These are phyloP conservation scores for Ptilonorhynchus violaceus DNA, from an alignment of 2,113 vertebrate genomes.

Conservation along the genomic window DNA sequence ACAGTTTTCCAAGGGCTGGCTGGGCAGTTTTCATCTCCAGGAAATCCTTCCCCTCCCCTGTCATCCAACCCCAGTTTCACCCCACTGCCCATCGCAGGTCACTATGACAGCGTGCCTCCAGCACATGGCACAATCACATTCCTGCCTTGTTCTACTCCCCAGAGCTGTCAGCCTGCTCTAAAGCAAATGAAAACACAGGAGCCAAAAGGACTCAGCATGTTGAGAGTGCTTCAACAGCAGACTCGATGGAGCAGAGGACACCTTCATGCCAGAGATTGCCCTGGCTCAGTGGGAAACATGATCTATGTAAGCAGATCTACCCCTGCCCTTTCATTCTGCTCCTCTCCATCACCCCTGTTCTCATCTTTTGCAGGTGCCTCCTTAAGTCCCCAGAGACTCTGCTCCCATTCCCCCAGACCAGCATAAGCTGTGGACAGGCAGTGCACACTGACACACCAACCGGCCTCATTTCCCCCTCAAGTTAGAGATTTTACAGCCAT, in stretches of 20 bases:
- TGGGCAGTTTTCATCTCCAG: conserved; percentile 14
- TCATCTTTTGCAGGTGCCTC: not conserved
- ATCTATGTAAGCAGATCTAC: not conserved
- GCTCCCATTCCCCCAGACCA: not conserved
- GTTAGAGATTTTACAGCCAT: not conserved
- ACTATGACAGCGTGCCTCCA: not conserved
- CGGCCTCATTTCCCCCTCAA: not conserved
- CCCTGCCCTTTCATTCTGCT: not conserved
- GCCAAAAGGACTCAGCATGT: not conserved
- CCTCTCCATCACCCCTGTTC: not conserved
- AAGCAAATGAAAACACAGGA: not conserved
- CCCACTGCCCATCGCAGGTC: not conserved
- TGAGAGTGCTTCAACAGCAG: not conserved
- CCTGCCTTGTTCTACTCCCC: not conserved
- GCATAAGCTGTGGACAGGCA: not conserved
- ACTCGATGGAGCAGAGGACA: not conserved
- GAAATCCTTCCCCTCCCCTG: conserved; percentile 26
- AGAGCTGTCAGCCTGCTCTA: not conserved
- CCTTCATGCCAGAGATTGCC: not conserved
- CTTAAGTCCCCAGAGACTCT: not conserved
- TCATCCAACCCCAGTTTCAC: not conserved
- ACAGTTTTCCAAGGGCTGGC: not conserved
- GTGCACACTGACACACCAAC: not conserved
- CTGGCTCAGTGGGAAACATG: not conserved
- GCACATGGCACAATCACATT: conserved; percentile 9